These are phyloP conservation scores for Ariopsis seemanni DNA, from an alignment of 2,113 vertebrate species.

Conservation along the genomic window DNA sequence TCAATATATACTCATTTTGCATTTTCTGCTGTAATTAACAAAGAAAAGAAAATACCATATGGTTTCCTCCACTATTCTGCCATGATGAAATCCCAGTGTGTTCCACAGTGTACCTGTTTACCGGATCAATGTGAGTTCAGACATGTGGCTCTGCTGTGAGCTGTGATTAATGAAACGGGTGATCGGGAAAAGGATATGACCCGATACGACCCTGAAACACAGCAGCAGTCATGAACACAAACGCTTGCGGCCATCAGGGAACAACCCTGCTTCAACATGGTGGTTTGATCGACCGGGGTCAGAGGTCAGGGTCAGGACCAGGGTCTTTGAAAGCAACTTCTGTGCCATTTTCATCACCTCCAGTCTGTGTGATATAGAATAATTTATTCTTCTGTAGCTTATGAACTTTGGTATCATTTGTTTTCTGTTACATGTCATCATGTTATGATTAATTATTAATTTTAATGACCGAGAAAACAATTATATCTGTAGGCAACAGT, in stretches of 20 bases:
- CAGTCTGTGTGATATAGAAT: background rate
- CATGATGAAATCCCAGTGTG: constrained; percentile 28
- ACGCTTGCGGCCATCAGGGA: background rate
- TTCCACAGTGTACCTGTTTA: background rate
- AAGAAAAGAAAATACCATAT: background rate
- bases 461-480: background rate
- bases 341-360: background rate
- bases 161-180: constrained; percentile 28
- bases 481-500: background rate
- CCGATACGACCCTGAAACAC: background rate
- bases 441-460: background rate
- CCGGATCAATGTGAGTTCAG: background rate
- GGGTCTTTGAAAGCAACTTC: background rate
- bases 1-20: no score
- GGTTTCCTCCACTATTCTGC: background rate
- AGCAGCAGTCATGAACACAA: background rate
- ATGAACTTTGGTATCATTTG: background rate
- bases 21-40: no score
- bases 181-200: constrained; percentile 5
- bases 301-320: background rate
- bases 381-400: background rate
- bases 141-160: constrained; percentile 29
- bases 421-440: background rate
- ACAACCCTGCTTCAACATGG: background rate
- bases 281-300: background rate